Base-by-base conservation (phyloP, 2,888 invertebrate species). In the Lasius fuliginosus region DNA sequence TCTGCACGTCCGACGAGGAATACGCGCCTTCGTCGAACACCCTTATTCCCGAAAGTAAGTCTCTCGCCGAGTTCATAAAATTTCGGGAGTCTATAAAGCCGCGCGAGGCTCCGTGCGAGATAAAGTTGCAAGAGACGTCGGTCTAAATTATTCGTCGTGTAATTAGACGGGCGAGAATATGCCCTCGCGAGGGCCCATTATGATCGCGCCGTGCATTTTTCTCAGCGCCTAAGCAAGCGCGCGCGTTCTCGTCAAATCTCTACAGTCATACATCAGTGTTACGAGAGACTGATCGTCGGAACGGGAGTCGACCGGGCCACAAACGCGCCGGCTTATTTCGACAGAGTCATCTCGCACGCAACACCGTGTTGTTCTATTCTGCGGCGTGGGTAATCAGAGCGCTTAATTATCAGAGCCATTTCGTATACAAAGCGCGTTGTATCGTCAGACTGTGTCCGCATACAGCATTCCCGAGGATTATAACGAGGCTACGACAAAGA, bases 401-500 rank as follows among this genome's bases (percentile, higher is more conserved):
- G 88, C 83, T 89, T 88, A 86, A 89, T 90, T 89, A 88, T 89
- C 84, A 46, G 71, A 68, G 76, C 65, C 79, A 60, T 84, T 82
- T 65, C 81, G 85, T 76, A 79, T 76, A 77, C 68, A 56, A 68
- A 40, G 12, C 40, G 36, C 76, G 81, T 60, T 83, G 65, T 85
- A 83, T 83, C 82, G 67, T 36, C 53, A 33, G 53, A 53, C 65
- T 30, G 75, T 33, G 82, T 64, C 67, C 53, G 27, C 58, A 56
- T 64, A 77, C 83, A 73, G 49, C 86, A 75, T 85, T 87, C 89
- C 64, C 83, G 56, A 40, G 69, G 83, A 87, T 89, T 86, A 84
- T 88, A 90, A 90, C 84, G 89, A 90, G 87, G 73, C 71, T 83
- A 82, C 86, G 86, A 90, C 86, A 86, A 90, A 87, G 86, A 82